phyloP scores from a whole-genome alignment of 2,113 vertebrate species.

The Podocnemis expansa region DNA sequence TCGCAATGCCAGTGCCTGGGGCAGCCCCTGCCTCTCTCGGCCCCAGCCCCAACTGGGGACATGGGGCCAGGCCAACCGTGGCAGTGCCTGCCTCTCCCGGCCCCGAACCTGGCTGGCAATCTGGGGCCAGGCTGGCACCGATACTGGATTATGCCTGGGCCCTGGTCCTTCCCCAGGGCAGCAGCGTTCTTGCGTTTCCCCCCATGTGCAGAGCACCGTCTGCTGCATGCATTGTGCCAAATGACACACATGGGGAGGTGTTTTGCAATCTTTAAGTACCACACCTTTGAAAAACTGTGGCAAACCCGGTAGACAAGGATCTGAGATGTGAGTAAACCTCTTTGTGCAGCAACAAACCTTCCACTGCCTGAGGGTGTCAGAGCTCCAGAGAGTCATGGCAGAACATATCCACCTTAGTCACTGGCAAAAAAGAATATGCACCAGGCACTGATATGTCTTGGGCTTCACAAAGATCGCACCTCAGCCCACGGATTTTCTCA shows the following conservation, averaged over 20 bases:
- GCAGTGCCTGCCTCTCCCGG: too few relatives aligned
- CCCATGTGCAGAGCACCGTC: neutral
- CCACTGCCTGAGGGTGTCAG: neutral
- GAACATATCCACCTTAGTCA: neutral
- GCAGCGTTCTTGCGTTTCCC: too few relatives aligned
- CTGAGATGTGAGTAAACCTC: neutral
- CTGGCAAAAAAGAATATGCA: neutral
- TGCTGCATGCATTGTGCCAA: neutral
- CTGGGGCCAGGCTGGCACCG: too few relatives aligned
- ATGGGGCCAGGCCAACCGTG: too few relatives aligned
- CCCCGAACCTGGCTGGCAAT: too few relatives aligned
- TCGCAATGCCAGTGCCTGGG: too few relatives aligned
- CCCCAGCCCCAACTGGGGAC: too few relatives aligned
- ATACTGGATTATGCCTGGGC: too few relatives aligned
- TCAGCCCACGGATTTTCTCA: neutral
- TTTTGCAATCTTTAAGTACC: constrained; percentile 9
- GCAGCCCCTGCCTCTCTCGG: too few relatives aligned
- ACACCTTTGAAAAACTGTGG: constrained; percentile 22
- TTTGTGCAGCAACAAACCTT: neutral
- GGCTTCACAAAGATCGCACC: neutral
- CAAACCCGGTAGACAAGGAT: neutral
- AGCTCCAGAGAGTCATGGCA: neutral
- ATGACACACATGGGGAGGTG: neutral
- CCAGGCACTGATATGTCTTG: neutral
- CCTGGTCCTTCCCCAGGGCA: too few relatives aligned